phyloP scores from a whole-genome alignment of 2,113 vertebrate species.

The Nothoprocta pentlandii region DNA sequence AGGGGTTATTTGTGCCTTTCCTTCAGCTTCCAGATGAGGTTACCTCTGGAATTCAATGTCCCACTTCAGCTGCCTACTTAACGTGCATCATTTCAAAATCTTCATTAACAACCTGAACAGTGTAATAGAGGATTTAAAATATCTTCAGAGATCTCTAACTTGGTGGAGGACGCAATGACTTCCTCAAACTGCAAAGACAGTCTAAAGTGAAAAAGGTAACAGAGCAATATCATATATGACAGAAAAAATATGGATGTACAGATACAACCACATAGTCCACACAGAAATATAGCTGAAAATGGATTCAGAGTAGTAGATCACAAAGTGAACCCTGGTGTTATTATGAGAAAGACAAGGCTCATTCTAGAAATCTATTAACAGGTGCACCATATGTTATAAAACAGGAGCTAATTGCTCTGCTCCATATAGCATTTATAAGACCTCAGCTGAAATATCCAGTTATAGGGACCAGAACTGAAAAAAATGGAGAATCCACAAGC shows the following conservation, averaged over 20 bases:
- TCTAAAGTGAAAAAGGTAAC: not conserved
- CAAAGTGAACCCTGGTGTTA: not conserved
- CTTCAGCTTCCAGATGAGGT: not conserved
- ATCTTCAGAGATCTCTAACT: not conserved
- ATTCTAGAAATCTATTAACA: not conserved
- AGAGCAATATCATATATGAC: not conserved
- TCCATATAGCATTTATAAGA: not conserved
- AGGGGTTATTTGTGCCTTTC: not conserved
- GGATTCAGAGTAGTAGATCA: not conserved
- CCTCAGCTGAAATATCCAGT: not conserved
- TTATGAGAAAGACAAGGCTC: not conserved
- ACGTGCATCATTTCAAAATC: not conserved
- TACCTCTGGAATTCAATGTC: not conserved
- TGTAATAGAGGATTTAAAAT: not conserved
- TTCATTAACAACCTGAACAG: not conserved
- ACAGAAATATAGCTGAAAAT: not conserved
- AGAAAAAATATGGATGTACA: not conserved
- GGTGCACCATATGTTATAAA: not conserved
- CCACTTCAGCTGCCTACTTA: not conserved
- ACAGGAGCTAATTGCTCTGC: not conserved
- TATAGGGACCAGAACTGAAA: not conserved
- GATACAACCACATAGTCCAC: not conserved
- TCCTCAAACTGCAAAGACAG: not conserved
- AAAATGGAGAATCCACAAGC: not conserved
- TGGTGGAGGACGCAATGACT: not conserved